These are phyloP conservation scores for Cerceris rybyensis DNA, from an alignment of 2,888 invertebrate genomes.

Conservation along the genomic window DNA sequence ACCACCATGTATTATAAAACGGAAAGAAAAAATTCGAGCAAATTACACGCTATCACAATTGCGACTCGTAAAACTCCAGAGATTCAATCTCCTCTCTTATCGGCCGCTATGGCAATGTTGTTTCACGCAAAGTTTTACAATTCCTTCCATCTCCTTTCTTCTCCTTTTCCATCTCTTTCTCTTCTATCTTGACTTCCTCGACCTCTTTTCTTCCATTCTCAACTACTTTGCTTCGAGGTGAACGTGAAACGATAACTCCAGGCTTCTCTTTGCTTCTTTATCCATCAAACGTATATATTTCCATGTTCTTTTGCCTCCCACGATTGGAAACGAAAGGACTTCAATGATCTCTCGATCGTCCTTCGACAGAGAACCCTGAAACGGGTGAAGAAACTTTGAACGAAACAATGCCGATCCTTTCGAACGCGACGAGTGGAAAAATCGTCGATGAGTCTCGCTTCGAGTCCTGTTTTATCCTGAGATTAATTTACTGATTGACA, in stretches of 20 bases:
- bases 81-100: conserved; percentile 64
- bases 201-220: conserved; percentile 3
- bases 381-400: background rate
- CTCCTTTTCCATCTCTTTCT: conserved; percentile 11
- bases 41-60: conserved; percentile 75
- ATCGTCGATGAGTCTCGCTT: too few relatives aligned
- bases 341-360: conserved; percentile 31
- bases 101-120: conserved; percentile 53
- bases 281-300: conserved; percentile 2
- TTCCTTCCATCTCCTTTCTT: conserved; percentile 27
- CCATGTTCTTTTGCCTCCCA: conserved; percentile 26
- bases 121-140: conserved; percentile 23
- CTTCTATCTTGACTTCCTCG: background rate
- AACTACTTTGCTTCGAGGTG: conserved; percentile 19
- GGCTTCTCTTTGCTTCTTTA: conserved; percentile 46
- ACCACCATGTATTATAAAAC: too few relatives aligned
- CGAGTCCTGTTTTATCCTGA: too few relatives aligned
- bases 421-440: too few relatives aligned
- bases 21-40: conserved; percentile 46
- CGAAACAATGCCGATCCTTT: background rate
- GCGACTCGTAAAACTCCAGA: conserved; percentile 68
- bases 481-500: too few relatives aligned
- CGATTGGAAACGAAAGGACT: conserved; percentile 19
- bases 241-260: conserved; percentile 50
- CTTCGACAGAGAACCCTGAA: background rate